These are phyloP conservation scores for Drosophila malerkotliana DNA, from an alignment of 1,140 invertebrate genomes.

Conservation along the genomic window DNA sequence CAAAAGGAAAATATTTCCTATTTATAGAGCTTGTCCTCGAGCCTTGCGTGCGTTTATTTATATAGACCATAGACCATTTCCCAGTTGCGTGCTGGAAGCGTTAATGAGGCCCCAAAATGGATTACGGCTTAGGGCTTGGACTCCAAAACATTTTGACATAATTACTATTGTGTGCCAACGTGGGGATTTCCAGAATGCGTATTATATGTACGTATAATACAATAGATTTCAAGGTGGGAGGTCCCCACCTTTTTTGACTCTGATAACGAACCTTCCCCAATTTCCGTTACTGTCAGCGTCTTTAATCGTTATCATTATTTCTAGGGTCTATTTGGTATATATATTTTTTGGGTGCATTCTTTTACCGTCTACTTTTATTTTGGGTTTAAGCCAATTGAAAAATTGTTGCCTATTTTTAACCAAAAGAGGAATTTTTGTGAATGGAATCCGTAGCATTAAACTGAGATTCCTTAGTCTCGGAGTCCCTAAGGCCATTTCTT, in stretches of 20 bases:
- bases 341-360: slow-evolving; percentile 1
- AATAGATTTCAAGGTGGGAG: neutral
- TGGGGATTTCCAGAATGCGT: slow-evolving; percentile 30
- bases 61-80: slow-evolving; percentile 39
- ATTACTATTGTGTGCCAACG: slow-evolving; percentile 26
- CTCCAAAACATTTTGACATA: slow-evolving; percentile 12
- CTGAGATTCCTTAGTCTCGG: neutral
- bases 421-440: neutral
- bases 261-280: slow-evolving; percentile 45
- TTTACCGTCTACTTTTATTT: slow-evolving; percentile 14
- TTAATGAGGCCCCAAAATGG: slow-evolving; percentile 36
- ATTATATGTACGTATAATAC: slow-evolving; percentile 6
- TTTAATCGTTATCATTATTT: slow-evolving; percentile 37
- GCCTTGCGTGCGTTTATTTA: slow-evolving; percentile 60
- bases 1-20: slow-evolving; percentile 9
- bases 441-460: neutral
- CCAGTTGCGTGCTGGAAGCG: slow-evolving; percentile 24
- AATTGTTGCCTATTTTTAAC: slow-evolving; percentile 10
- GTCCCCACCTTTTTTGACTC: neutral
- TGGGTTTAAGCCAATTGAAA: slow-evolving; percentile 14
- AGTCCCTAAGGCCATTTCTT: neutral
- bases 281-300: slow-evolving; percentile 25
- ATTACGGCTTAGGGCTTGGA: slow-evolving; percentile 17
- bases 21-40: slow-evolving; percentile 28
- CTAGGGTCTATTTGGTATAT: neutral